phyloP scores from a whole-genome alignment of 2,113 vertebrate genomes.

The Acinonyx jubatus region DNA sequence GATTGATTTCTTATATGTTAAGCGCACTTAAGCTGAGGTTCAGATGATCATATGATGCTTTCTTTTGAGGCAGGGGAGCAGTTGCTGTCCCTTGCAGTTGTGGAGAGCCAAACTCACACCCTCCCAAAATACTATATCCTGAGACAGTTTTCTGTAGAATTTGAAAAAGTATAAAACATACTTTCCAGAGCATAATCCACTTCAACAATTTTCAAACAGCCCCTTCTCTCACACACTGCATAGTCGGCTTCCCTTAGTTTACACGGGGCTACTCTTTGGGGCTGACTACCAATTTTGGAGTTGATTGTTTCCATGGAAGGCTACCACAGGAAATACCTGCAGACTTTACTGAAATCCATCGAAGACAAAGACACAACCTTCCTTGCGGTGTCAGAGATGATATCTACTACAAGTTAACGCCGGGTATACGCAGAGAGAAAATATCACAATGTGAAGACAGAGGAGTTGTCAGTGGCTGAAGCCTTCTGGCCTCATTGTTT shows the following conservation, averaged over 20 bases:
- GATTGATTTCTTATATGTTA: neutral
- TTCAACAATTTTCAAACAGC: neutral
- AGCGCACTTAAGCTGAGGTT: neutral
- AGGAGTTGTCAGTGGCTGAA: neutral
- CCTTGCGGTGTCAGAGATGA: neutral
- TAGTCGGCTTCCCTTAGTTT: neutral
- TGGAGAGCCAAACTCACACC: neutral
- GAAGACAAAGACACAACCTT: neutral
- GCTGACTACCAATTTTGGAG: neutral
- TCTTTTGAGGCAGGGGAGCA: neutral
- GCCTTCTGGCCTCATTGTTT: neutral
- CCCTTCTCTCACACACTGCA: neutral
- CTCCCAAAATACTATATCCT: neutral
- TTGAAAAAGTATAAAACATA: neutral
- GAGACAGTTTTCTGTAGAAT: neutral
- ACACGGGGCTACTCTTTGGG: neutral
- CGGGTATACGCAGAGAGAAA: neutral
- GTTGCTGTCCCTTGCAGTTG: neutral
- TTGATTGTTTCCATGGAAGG: neutral
- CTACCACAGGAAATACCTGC: neutral
- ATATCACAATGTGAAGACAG: neutral
- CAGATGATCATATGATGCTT: neutral
- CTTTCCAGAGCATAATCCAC: neutral
- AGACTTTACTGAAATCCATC: neutral
- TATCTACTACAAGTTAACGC: neutral